These are phyloP conservation scores for Drosophila arizonae DNA, from an alignment of 1,140 invertebrate species.

Conservation along the genomic window DNA sequence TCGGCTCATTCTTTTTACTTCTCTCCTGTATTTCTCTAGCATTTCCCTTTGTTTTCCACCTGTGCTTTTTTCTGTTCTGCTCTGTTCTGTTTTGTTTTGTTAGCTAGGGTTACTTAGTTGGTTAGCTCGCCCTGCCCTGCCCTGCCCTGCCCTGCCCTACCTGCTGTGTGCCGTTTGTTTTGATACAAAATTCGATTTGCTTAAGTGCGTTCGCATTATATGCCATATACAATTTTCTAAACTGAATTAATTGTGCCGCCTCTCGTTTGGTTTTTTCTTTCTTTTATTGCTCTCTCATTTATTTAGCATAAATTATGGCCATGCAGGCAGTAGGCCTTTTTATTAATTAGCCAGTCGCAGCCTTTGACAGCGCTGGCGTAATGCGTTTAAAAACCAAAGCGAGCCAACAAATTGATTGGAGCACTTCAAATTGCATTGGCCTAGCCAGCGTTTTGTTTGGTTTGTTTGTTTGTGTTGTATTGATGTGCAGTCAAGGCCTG, in stretches of 20 bases:
- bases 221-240: constrained; percentile 47
- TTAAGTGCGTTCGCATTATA: constrained; percentile 70
- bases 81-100: not conserved
- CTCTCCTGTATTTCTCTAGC: constrained; percentile 13
- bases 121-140: constrained; percentile 18
- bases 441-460: not conserved
- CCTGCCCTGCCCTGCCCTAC: no score
- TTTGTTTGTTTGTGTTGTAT: not conserved
- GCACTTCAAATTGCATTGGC: constrained; percentile 29
- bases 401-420: constrained; percentile 33
- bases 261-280: constrained; percentile 24
- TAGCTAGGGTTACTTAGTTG: constrained; percentile 16
- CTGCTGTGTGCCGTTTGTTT: constrained; percentile 42
- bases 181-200: constrained; percentile 76
- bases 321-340: constrained; percentile 43
- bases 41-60: constrained; percentile 2
- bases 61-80: no score
- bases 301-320: constrained; percentile 27
- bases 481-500: constrained; percentile 36
- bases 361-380: constrained; percentile 60
- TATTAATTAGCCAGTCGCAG: constrained; percentile 67
- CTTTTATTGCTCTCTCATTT: constrained; percentile 14
- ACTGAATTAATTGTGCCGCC: constrained; percentile 60
- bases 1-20: constrained; percentile 17
- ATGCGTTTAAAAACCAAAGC: constrained; percentile 51